Percentiles rank a stretch among this genome's conserved stretches.
Conservation (phyloP, 1,140 invertebrate genomes). For the Brachionus plicatilis region DNA sequence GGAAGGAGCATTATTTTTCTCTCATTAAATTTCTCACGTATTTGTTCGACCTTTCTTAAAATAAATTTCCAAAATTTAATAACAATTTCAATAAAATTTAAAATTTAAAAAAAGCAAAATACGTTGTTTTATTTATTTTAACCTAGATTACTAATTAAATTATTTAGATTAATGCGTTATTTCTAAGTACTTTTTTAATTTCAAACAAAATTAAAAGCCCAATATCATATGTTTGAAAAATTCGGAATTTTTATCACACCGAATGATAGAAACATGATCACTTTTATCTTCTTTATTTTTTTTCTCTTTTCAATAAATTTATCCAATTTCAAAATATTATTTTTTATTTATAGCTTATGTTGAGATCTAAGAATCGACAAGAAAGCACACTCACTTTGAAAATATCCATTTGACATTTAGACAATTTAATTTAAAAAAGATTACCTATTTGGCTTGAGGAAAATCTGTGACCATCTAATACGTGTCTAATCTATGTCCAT, state of each 20-base stretch:
- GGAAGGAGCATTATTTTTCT: background rate
- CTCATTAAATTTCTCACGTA: background rate
- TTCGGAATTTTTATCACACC: background rate
- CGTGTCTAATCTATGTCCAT: background rate
- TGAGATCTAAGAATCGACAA: background rate
- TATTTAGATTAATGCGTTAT: background rate
- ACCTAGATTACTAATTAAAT: background rate
- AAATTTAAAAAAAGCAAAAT: background rate
- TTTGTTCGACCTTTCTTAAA: background rate
- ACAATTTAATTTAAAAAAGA: background rate
- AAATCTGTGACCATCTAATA: background rate
- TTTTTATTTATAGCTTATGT: background rate
- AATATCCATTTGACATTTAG: background rate
- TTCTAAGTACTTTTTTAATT: background rate
- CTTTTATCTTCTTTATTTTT: background rate
- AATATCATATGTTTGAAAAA: background rate
- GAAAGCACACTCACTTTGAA: background rate
- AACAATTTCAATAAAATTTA: background rate
- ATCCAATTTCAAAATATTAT: background rate
- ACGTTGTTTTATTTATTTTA: background rate
- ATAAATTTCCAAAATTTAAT: background rate
- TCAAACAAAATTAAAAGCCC: background rate
- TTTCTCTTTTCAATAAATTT: background rate
- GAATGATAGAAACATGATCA: constrained; percentile 12
- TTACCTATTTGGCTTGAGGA: background rate